Evolutionary conservation across 2,888 invertebrate species (phyloP).

Genomic region (Acanthococcus lagerstroemiae): DNA sequence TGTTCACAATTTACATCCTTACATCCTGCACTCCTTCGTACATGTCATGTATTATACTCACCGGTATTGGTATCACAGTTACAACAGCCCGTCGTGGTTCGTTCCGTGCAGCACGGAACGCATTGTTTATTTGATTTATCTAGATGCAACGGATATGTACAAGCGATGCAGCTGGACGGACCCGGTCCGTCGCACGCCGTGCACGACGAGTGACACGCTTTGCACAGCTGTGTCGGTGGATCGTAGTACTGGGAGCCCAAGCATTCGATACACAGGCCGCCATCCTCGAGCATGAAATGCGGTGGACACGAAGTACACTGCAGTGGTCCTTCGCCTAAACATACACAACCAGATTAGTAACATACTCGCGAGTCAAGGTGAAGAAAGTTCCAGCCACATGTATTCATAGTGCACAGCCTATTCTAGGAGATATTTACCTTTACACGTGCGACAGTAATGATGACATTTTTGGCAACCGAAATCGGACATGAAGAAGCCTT

Average conservation of each 20-base stretch:
- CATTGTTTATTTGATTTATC: slow-evolving; percentile 66
- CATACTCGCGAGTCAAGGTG: background rate
- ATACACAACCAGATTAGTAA: too few relatives aligned
- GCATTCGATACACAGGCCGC: slow-evolving; percentile 66
- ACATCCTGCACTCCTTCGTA: too few relatives aligned
- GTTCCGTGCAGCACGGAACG: slow-evolving; percentile 59
- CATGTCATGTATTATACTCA: slow-evolving; percentile 41
- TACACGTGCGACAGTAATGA: slow-evolving; percentile 77
- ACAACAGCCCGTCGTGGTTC: slow-evolving; percentile 51
- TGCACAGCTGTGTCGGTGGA: slow-evolving; percentile 55
- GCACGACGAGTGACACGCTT: slow-evolving; percentile 55
- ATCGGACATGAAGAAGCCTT: slow-evolving; percentile 71
- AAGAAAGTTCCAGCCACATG: too few relatives aligned
- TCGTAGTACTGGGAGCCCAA: slow-evolving; percentile 64
- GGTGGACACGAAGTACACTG: slow-evolving; percentile 63
- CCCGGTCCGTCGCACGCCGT: slow-evolving; percentile 59
- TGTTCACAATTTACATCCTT: background rate
- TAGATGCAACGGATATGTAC: slow-evolving; percentile 54
- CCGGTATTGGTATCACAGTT: slow-evolving; percentile 60
- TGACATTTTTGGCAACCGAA: slow-evolving; percentile 81
- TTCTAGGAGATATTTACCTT: slow-evolving; percentile 48
- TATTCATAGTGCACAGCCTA: too few relatives aligned
- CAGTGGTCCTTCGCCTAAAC: slow-evolving; percentile 57
- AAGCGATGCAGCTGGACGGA: slow-evolving; percentile 57
- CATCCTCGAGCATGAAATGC: slow-evolving; percentile 61